Percentiles rank a stretch among this genome's conserved stretches.
Evolutionary conservation across 2,888 invertebrate species (phyloP).

Genomic region (Nebria brevicollis): DNA sequence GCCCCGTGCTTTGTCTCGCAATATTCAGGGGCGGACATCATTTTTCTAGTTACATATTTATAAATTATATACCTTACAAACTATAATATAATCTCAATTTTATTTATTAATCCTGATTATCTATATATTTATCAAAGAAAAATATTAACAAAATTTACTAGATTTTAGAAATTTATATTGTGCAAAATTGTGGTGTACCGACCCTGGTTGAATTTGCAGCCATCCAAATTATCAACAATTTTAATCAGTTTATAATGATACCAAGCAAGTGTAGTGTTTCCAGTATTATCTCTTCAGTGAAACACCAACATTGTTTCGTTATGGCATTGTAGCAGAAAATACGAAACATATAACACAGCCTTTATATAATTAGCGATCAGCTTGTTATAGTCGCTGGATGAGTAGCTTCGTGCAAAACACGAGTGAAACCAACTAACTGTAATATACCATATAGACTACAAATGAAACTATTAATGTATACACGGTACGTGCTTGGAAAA

Average conservation of each 20-base stretch:
- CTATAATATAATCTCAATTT: no score
- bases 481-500: background rate
- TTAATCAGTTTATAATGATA: constrained; percentile 53
- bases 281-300: constrained; percentile 4
- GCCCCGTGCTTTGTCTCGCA: background rate
- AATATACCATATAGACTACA: background rate
- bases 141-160: no score
- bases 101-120: no score
- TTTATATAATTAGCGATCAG: constrained; percentile 4
- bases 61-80: no score
- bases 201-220: background rate
- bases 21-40: background rate
- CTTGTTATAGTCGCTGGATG: background rate
- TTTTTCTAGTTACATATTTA: no score
- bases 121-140: no score
- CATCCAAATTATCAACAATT: constrained; percentile 16
- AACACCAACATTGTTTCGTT: constrained; percentile 2
- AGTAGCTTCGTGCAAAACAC: background rate
- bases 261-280: background rate
- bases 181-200: background rate
- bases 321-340: background rate
- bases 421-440: background rate
- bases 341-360: constrained; percentile 9
- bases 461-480: background rate
- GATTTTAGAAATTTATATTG: no score